Evolutionary conservation across 2,888 invertebrate species (phyloP), one percentile per base, ranked within the genome.

Genomic region (Hylaea fasciaria): DNA sequence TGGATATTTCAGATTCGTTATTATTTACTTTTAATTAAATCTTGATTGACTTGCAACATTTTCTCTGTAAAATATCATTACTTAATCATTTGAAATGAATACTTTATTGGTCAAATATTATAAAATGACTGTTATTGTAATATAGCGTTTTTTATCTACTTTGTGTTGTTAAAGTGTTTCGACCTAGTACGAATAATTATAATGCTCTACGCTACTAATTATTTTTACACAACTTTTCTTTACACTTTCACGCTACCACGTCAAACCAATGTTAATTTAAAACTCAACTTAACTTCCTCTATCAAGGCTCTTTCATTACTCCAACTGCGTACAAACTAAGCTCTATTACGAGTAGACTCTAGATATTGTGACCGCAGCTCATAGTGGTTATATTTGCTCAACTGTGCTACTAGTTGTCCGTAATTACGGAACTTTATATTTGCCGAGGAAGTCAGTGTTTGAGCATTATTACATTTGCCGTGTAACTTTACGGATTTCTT

Each of bases 341-440:
- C 61, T 52, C 61, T 53, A 61, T 61, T 61, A n/a, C n/a, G n/a
- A n/a, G n/a, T n/a, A 61, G 60, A 61, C 35, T 69, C 68, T 68
- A 78, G 72, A 77, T 77, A 22, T 22, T 22, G 74, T 53, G 72
- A 80, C 85, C 85, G 71, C 84, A 81, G 68, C 73, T 77, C 74
- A 73, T 78, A 73, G 77, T 72, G 74, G 73, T 79, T 79, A 75
- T 80, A 80, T 83, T 82, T 82, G 78, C 78, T 72, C 70, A 74
- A 78, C 76, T 76, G 73, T 80, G 70, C 66, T 70, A 69, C 78
- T 74, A 78, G 77, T 79, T 77, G 78, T 78, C 76, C 71, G 76
- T 84, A 81, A 84, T 84, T 82, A 77, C 79, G 74, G 77, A 78
- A 79, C 77, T 81, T 76, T 69, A 64, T 78, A 74, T 78, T 80